These are phyloP conservation scores for Dendrophyllia cribrosa DNA, from an alignment of 64 coral and sea anemone species.

Conservation along the genomic window DNA sequence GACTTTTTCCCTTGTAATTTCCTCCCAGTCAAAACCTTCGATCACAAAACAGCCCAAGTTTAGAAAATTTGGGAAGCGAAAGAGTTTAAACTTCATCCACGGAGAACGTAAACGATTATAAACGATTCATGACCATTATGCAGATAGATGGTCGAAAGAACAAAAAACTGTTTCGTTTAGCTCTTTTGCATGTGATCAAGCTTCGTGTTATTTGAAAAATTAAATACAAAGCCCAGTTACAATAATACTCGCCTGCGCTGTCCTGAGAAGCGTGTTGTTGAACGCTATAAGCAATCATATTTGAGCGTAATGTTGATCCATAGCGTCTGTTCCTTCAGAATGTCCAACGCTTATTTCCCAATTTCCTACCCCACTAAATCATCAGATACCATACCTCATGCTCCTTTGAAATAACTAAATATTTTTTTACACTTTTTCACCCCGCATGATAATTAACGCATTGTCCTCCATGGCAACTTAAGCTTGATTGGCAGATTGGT, in stretches of 20 bases:
- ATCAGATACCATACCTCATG: slow-evolving; percentile 3
- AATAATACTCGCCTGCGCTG: slow-evolving; percentile 44
- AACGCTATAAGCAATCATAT: slow-evolving; percentile 36
- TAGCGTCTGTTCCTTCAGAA: neutral
- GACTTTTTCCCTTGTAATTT: neutral
- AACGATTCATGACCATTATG: neutral
- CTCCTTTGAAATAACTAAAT: neutral
- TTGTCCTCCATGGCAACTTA: slow-evolving; percentile 31
- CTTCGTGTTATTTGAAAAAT: slow-evolving; percentile 20
- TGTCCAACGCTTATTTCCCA: neutral
- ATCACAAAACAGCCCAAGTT: neutral
- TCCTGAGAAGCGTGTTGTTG: slow-evolving; percentile 46
- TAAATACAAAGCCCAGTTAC: slow-evolving; percentile 7
- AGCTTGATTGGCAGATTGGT: slow-evolving; percentile 37
- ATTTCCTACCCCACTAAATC: neutral
- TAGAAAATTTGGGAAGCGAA: neutral
- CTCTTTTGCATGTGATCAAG: neutral
- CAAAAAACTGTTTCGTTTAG: slow-evolving; percentile 24
- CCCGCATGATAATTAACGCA: slow-evolving; percentile 28
- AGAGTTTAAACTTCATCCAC: neutral
- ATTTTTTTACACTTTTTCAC: slow-evolving; percentile 28
- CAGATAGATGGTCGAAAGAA: neutral
- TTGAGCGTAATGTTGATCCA: neutral
- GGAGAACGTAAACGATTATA: neutral
- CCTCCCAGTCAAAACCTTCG: neutral